Evolutionary conservation across 2,888 invertebrate genomes (phyloP), one percentile per base, ranked within the genome.

Genomic region (Microchrysa polita): DNA sequence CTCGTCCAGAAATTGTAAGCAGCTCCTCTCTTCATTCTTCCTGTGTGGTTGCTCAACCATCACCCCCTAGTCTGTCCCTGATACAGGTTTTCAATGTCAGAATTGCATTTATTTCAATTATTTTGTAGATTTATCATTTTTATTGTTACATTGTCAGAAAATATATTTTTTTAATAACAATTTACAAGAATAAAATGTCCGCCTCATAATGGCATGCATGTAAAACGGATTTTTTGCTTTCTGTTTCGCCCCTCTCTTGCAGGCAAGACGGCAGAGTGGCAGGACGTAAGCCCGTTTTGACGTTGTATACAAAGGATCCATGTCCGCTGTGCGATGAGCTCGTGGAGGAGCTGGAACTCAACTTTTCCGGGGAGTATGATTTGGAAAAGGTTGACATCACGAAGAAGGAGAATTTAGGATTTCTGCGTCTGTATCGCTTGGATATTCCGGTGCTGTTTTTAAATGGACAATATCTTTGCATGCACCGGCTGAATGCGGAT

Each of bases 1-100:
- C 89, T 99, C 86, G 91, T 99, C 82, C 94, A 98, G 85, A 95
- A 93, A 90, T 88, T 98, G 90, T 97, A 91, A 95, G 90, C 27
- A 4, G 5, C 34, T 10, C 2, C 55, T 55, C 20, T 16, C 4
- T 18, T 20, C 22, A 53, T 42, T 42, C n/a, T 2, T 4, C 48
- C 10, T n/a, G 48, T n/a, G 48, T 48, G 48, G 2, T 5, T 48
- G 10, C 48, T 48, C 48, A 5, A 12, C n/a, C n/a, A n/a, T n/a
- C n/a, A n/a, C n/a, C n/a, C 27, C 27, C 27, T 34, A 34, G 27
- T 48, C 48, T 48, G n/a, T 48, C 48, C 48, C 48, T 10, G 10
- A n/a, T 5, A n/a, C 48, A n/a, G 16, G 16, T 48, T 48, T 42
- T 48, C 48, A n/a, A 48, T 48, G 12, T 12, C 48, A 48, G 48